Evolutionary conservation across 2,888 invertebrate species (phyloP).

Genomic region (Galeopsomyia nigrocyanea): DNA sequence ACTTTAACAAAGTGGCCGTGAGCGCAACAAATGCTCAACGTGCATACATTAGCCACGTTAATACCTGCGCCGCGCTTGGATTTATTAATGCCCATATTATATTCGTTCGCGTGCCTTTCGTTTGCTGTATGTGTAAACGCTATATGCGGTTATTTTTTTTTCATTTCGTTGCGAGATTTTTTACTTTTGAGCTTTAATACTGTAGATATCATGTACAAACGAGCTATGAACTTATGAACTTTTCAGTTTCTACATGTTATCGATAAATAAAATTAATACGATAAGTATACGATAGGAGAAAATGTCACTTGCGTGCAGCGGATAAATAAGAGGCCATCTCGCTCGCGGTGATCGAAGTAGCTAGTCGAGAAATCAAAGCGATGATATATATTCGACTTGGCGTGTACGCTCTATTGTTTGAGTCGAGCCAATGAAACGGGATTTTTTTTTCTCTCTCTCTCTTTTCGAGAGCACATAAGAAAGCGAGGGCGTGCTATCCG

Average conservation of each 20-base stretch:
- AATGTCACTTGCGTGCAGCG: slow-evolving; percentile 5
- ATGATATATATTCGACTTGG: slow-evolving; percentile 64
- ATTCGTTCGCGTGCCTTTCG: slow-evolving; percentile 54
- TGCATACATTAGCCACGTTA: slow-evolving; percentile 67
- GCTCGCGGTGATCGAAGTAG: slow-evolving; percentile 9
- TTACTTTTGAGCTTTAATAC: no score
- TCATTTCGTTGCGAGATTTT: no score
- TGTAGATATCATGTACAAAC: no score
- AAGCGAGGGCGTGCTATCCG: slow-evolving; percentile 1
- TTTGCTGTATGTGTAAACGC: slow-evolving; percentile 39
- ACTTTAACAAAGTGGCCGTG: slow-evolving; percentile 60
- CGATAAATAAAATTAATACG: slow-evolving; percentile 18
- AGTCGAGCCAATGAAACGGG: slow-evolving; percentile 18
- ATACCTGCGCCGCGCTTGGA: slow-evolving; percentile 59
- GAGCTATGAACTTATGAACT: no score
- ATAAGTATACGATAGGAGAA: slow-evolving; percentile 44
- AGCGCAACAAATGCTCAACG: slow-evolving; percentile 63
- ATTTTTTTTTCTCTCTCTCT: slow-evolving; percentile 15
- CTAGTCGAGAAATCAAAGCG: slow-evolving; percentile 50
- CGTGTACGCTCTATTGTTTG: slow-evolving; percentile 59
- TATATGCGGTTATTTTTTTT: no score
- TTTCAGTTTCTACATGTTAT: no score
- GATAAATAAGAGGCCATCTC: slow-evolving; percentile 12
- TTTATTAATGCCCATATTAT: slow-evolving; percentile 67
- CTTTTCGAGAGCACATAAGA: slow-evolving; percentile 2